Base-by-base conservation (phyloP, 1,140 invertebrate genomes). In the Drosophila baimaii region DNA sequence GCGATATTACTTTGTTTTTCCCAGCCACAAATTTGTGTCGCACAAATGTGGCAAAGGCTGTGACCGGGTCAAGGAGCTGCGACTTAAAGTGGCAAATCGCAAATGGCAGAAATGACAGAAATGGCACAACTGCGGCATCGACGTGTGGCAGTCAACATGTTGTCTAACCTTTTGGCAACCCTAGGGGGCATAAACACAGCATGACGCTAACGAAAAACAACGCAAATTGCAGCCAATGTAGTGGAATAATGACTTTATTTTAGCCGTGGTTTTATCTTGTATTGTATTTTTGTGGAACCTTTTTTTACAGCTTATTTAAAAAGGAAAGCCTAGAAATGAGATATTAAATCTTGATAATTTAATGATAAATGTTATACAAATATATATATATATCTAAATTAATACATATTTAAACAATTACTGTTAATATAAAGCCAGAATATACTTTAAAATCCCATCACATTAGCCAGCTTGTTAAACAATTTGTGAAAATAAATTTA, bases 201-300 rank as follows among this genome's bases (percentile, higher is more conserved):
- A 63, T 80, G 84, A 10, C 64, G 47, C 44, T n/a, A 8, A 7
- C 43, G 43, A 19, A 55, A 63, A 76, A 52, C 61, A 71, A 78
- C 66, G 70, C 12, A 25, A 56, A 56, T 29, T 37, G 72, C 68
- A 68, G 25, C 52, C 68, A 88, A 88, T 88, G 72, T 77, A 64
- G 66, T 64, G 83, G 66, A 88, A 88, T 86, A 86, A 86, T 86
- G 76, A 70, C 63, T 85, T 77, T 83, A 85, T 85, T 81, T 12
- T 12, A 68, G 12, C 21, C 2, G n/a, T 25, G 25, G 37, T 62
- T 65, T 62, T 62, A 62, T 65, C 27, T 44, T 10, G 19, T 63
- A 57, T n/a, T n/a, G n/a, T n/a, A n/a, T n/a, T n/a, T n/a, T n/a
- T n/a, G n/a, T n/a, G n/a, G n/a, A n/a, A n/a, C n/a, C n/a, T n/a